Evolutionary conservation across 2,888 invertebrate species (phyloP).

Genomic region (Leptopilina syphax): DNA sequence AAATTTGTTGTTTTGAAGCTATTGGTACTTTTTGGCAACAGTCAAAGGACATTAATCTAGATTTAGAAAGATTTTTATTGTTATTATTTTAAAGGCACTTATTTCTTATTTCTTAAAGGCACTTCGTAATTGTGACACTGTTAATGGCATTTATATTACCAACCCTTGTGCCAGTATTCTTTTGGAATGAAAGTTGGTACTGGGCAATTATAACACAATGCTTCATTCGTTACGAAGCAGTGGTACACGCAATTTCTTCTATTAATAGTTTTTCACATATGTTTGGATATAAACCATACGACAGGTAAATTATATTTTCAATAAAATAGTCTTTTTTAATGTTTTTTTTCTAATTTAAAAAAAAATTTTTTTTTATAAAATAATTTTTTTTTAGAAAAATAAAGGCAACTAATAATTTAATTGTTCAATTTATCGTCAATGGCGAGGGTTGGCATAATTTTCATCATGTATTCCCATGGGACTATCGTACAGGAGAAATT

Average conservation of each 20-base stretch:
- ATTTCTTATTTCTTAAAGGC: not conserved
- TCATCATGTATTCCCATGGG: not conserved
- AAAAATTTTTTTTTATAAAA: not conserved
- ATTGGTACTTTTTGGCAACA: no score
- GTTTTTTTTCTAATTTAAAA: not conserved
- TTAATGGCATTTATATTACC: not conserved
- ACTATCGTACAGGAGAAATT: not conserved
- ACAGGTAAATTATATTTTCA: not conserved
- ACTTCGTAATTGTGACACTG: not conserved
- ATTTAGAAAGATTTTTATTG: no score
- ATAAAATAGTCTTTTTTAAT: no score
- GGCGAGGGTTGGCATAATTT: not conserved
- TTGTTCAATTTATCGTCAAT: not conserved
- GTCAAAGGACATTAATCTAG: no score
- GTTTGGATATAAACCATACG: not conserved
- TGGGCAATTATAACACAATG: constrained; percentile 6
- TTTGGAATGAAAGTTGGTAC: constrained; percentile 33
- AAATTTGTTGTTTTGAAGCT: no score
- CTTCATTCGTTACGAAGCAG: not conserved
- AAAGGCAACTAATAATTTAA: not conserved
- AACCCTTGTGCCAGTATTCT: not conserved
- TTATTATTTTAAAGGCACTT: not conserved
- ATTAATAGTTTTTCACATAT: not conserved
- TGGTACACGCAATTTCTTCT: not conserved
- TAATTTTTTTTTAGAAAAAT: not conserved